Percentiles rank a stretch among this genome's conserved stretches.
These are phyloP conservation scores for Ceramica pisi DNA, from an alignment of 2,888 invertebrate genomes.

Conservation along the genomic window DNA sequence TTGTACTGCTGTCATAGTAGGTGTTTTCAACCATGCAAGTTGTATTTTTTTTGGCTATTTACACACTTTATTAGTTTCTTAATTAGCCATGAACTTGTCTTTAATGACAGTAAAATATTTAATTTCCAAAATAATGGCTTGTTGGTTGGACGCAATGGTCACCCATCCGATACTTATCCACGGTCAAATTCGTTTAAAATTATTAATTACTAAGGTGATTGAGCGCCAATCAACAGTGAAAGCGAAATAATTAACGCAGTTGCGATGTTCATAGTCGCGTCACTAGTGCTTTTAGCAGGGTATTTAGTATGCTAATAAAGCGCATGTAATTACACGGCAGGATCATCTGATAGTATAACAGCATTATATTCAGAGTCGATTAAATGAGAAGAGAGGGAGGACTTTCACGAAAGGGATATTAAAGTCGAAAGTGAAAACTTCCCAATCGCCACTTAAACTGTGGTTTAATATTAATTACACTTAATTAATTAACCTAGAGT, in stretches of 20 bases:
- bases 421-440: conserved; percentile 9
- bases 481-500: background rate
- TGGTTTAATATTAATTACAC: background rate
- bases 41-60: too few relatives aligned
- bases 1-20: background rate
- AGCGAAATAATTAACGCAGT: conserved; percentile 38
- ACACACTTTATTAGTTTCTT: background rate
- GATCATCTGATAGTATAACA: conserved; percentile 28
- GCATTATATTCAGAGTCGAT: conserved; percentile 24
- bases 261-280: conserved; percentile 21
- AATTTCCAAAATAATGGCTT: background rate
- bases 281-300: conserved; percentile 19
- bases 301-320: conserved; percentile 40
- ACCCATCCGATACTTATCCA: conserved; percentile 20
- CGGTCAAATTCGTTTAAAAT: conserved; percentile 19
- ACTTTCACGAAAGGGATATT: conserved; percentile 9
- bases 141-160: background rate
- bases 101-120: background rate
- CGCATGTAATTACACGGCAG: conserved; percentile 43
- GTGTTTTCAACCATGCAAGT: background rate
- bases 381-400: conserved; percentile 15
- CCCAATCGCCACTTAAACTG: background rate
- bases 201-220: conserved; percentile 4
- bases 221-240: conserved; percentile 48
- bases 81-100: background rate